These are phyloP conservation scores for Dorcus hopei DNA, from an alignment of 2,888 invertebrate genomes.

Conservation along the genomic window DNA sequence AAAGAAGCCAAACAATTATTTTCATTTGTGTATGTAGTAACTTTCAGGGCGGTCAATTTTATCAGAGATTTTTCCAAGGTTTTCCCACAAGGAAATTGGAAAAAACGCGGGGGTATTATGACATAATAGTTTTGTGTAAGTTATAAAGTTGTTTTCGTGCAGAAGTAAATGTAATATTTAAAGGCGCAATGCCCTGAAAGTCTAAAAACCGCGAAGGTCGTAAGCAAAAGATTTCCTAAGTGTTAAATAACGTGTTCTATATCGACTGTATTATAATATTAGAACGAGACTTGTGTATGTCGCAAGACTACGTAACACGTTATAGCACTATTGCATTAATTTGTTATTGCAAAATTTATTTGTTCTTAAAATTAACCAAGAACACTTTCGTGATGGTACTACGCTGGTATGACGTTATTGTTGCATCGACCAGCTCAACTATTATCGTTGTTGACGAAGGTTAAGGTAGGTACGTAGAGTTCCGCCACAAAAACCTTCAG, in stretches of 20 bases:
- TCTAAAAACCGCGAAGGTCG: slow-evolving; percentile 32
- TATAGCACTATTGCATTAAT: slow-evolving; percentile 5
- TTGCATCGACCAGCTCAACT: not conserved
- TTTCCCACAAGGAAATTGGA: too few species aligned
- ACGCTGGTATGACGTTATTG: too few species aligned
- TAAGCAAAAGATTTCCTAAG: slow-evolving; percentile 25
- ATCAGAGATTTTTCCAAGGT: too few species aligned
- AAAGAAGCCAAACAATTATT: too few species aligned
- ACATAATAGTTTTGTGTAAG: too few species aligned
- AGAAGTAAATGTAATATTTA: not conserved
- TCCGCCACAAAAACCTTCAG: not conserved
- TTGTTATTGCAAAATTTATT: not conserved
- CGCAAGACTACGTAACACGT: slow-evolving; percentile 22
- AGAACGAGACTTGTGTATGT: slow-evolving; percentile 20
- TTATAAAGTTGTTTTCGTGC: too few species aligned
- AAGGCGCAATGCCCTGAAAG: slow-evolving; percentile 30
- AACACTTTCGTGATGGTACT: not conserved
- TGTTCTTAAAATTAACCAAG: not conserved
- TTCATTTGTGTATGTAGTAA: too few species aligned
- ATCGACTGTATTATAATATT: slow-evolving; percentile 27
- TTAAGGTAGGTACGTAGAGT: not conserved
- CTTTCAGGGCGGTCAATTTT: too few species aligned
- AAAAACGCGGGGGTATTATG: too few species aligned
- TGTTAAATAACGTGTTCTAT: slow-evolving; percentile 31
- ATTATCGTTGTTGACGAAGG: not conserved